phyloP scores from a whole-genome alignment of 1,140 invertebrate species.

The Cyrtorhinus lividipennis region DNA sequence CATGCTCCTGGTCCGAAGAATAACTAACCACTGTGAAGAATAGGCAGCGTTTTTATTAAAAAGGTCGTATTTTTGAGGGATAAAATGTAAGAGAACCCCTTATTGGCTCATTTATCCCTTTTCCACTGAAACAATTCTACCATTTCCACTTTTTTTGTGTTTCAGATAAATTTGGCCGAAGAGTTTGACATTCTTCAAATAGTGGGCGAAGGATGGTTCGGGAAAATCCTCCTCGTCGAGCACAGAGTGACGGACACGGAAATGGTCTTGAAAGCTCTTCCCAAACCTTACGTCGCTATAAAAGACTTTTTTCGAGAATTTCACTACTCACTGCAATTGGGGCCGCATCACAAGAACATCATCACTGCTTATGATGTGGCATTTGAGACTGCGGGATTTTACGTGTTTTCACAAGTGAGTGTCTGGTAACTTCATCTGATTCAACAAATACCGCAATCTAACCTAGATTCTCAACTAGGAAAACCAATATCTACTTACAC shows the following conservation, averaged over 20 bases:
- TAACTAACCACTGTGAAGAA: too few relatives aligned
- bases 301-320: constrained; percentile 76
- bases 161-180: constrained; percentile 62
- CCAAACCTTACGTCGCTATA: constrained; percentile 63
- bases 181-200: constrained; percentile 83
- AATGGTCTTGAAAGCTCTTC: constrained; percentile 71
- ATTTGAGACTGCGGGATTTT: constrained; percentile 73
- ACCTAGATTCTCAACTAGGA: too few relatives aligned
- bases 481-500: too few relatives aligned
- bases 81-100: too few relatives aligned
- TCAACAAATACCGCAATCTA: too few relatives aligned
- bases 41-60: too few relatives aligned
- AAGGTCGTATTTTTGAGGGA: too few relatives aligned
- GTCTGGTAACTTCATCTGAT: background rate
- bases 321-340: constrained; percentile 77
- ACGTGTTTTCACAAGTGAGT: constrained; percentile 43
- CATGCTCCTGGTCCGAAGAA: too few relatives aligned
- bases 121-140: background rate
- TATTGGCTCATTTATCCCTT: too few relatives aligned
- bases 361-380: constrained; percentile 80
- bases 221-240: constrained; percentile 72
- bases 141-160: constrained; percentile 22
- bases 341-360: constrained; percentile 74
- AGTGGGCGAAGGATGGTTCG: constrained; percentile 91
- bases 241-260: constrained; percentile 72